Percentiles rank a stretch among this genome's conserved stretches.
Conservation (phyloP, 92 coral and sea anemone genomes). For the Blastomussa wellsi region DNA sequence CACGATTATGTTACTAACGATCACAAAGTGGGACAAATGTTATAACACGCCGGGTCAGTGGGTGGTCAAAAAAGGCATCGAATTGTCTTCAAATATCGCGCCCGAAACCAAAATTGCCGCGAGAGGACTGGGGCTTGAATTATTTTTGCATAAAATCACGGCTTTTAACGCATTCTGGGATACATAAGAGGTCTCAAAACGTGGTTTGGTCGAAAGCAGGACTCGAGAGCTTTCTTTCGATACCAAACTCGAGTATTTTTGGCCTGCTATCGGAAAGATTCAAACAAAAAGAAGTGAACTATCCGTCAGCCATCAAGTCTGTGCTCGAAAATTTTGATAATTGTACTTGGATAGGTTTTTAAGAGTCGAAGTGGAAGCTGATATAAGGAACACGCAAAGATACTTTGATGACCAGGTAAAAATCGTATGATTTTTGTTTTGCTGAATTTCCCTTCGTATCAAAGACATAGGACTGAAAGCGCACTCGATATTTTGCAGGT, state of each 20-base stretch:
- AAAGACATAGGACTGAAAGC: constrained; percentile 4
- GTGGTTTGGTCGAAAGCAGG: constrained; percentile 27
- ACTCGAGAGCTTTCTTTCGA: constrained; percentile 29
- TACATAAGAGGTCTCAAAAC: constrained; percentile 12
- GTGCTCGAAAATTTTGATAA: not conserved
- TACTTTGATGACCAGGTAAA: constrained; percentile 34
- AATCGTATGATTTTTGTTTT: constrained; percentile 18
- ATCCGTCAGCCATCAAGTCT: constrained; percentile 15
- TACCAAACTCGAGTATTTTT: constrained; percentile 35
- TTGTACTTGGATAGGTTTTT: constrained; percentile 14
- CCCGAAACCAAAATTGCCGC: constrained; percentile 29
- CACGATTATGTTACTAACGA: no score
- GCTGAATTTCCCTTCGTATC: constrained; percentile 17
- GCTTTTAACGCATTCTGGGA: constrained; percentile 28
- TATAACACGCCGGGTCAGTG: constrained; percentile 38
- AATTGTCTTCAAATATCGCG: constrained; percentile 37
- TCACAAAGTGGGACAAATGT: no score
- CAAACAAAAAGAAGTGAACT: not conserved
- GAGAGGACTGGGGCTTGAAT: constrained; percentile 32
- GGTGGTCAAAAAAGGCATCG: constrained; percentile 29
- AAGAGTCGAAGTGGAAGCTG: constrained; percentile 11
- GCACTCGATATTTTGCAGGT: constrained; percentile 16
- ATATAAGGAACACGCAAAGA: constrained; percentile 9
- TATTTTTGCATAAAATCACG: constrained; percentile 1
- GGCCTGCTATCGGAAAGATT: not conserved